Conservation (phyloP, 2,113 vertebrate genomes). For the Vulpes ferrilata region DNA sequence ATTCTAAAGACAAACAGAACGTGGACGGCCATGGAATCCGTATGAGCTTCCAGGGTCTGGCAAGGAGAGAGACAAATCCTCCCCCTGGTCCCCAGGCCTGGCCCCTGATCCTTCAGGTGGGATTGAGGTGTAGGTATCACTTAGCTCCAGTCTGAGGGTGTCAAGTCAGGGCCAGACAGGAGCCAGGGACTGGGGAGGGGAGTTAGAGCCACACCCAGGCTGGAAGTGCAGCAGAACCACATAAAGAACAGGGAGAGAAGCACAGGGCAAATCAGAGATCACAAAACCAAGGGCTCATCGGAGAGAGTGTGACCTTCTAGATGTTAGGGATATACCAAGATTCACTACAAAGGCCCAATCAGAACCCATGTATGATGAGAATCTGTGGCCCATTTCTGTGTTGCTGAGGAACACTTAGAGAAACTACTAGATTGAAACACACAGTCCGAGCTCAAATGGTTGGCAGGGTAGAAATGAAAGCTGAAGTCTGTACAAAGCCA, state of each 20-base stretch:
- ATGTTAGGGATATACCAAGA: neutral
- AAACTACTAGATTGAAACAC: neutral
- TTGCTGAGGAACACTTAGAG: neutral
- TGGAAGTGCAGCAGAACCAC: neutral
- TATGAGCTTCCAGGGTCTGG: neutral
- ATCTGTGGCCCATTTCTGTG: neutral
- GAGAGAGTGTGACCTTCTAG: neutral
- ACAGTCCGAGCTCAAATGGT: neutral
- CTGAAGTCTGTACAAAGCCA: neutral
- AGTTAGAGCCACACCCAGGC: neutral
- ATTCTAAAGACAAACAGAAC: conserved; percentile 67
- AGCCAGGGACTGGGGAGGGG: neutral
- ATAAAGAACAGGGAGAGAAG: neutral
- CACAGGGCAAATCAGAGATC: neutral
- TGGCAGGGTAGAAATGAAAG: neutral
- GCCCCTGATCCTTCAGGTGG: neutral
- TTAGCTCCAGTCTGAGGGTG: neutral
- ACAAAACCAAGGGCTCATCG: neutral
- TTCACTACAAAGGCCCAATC: neutral
- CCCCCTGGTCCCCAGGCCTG: neutral
- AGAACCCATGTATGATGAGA: neutral
- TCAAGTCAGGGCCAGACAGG: neutral
- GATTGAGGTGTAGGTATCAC: neutral
- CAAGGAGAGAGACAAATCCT: neutral
- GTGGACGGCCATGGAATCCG: neutral